Base-by-base conservation (phyloP, 2,797 vertebrate species). In the Lates japonicus region DNA sequence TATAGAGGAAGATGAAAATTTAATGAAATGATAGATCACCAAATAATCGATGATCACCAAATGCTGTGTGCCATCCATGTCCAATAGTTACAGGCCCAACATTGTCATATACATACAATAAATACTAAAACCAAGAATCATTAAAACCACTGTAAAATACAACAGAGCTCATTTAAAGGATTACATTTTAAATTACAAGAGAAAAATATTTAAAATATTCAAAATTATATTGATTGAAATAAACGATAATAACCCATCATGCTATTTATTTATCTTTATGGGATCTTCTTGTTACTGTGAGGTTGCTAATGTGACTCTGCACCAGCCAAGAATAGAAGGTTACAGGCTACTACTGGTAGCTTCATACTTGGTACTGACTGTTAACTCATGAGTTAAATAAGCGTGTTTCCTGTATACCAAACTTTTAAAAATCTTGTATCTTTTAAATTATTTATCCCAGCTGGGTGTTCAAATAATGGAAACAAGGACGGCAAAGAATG, bases 151-250 rank as follows among this genome's bases (percentile, higher is more conserved):
- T 49, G 2, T 42, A 33, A 64, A 66, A 41, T 49, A 44, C n/a
- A 64, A 82, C 37, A 13, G 4, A 49, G 25, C 31, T 73, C 20
- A 60, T 33, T 20, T 65, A 29, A 67, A 42, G 2, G 13, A 46
- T 67, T 9, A 51, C 66, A 35, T 84, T 69, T 62, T 1, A 41
- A 25, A 58, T 61, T 55, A 48, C 19, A 52, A 13, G 14, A 42
- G 52, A 72, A 73, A 42, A 35, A 29, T n/a, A n/a, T n/a, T n/a
- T n/a, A n/a, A n/a, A n/a, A 17, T 19, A 29, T 29, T 14, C 11
- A 22, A 51, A 74, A 16, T 37, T 51, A 55, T 37, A 42, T 54
- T 5, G 49, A 83, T 79, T 69, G 68, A 79, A 76, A n/a, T 44
- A 74, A 70, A 13, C 25, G 46, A 79, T 74, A 76, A 81, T 33